Evolutionary conservation across 2,797 vertebrate species (phyloP).

Genomic region (Manis javanica): DNA sequence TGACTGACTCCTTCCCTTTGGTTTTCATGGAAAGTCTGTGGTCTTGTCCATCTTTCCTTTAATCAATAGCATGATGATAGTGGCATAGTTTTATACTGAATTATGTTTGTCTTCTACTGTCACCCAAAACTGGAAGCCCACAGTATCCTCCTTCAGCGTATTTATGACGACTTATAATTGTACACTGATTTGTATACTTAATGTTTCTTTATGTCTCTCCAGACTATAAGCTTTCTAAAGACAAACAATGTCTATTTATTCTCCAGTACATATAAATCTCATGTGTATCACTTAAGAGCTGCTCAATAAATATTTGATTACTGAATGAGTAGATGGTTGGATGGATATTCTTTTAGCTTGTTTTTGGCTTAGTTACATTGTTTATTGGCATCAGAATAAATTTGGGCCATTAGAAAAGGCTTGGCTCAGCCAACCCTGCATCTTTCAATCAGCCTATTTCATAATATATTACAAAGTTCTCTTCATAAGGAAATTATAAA

Average conservation of each 20-base stretch:
- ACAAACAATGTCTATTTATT: not conserved
- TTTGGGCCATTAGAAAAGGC: not conserved
- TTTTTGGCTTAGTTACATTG: not conserved
- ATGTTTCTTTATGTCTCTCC: not conserved
- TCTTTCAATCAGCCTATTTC: not conserved
- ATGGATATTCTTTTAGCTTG: not conserved
- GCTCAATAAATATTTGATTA: conserved; percentile 10
- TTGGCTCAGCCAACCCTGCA: not conserved
- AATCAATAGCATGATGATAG: not conserved
- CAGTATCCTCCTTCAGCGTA: not conserved
- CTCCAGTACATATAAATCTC: not conserved
- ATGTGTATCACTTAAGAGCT: not conserved
- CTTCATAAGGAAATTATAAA: not conserved
- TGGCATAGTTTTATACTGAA: not conserved
- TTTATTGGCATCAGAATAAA: not conserved
- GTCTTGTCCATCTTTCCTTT: not conserved
- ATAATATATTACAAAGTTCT: not conserved
- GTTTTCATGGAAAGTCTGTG: not conserved
- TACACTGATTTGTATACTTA: not conserved
- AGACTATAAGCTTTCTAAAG: not conserved
- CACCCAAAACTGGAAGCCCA: not conserved
- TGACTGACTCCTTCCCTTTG: not conserved
- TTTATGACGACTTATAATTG: not conserved
- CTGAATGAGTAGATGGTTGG: not conserved
- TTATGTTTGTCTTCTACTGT: not conserved